These are phyloP conservation scores for Ramphastos sulfuratus DNA, from an alignment of 2,113 vertebrate species.

Conservation along the genomic window DNA sequence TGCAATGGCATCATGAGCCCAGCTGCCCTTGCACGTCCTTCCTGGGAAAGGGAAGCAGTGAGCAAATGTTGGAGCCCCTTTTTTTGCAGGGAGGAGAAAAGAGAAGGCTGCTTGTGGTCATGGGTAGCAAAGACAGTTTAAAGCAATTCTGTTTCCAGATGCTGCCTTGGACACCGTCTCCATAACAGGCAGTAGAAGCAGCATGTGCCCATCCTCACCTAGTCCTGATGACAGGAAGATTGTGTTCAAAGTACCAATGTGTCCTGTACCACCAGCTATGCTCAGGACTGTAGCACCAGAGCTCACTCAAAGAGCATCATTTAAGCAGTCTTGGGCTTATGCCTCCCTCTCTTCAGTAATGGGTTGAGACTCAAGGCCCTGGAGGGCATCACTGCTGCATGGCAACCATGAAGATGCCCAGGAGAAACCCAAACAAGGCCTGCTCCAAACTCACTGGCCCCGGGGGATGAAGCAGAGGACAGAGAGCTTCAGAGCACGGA, in stretches of 20 bases:
- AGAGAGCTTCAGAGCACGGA: background rate
- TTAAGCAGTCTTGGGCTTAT: background rate
- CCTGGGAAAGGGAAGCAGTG: background rate
- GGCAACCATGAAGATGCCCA: background rate
- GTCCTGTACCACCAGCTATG: background rate
- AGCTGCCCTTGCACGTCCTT: background rate
- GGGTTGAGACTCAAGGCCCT: background rate
- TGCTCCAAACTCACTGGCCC: background rate
- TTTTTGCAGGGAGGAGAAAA: background rate
- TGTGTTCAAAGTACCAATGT: background rate
- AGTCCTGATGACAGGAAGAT: background rate
- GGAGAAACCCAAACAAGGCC: background rate
- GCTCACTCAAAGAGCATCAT: background rate
- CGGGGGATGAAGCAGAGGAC: background rate
- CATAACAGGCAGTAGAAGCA: background rate
- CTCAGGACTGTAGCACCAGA: background rate
- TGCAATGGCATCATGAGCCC: background rate
- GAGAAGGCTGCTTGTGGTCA: background rate
- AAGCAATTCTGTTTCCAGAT: background rate
- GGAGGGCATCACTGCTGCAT: background rate
- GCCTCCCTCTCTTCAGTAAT: background rate
- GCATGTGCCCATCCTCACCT: background rate
- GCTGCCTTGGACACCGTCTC: background rate
- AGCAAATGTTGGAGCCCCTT: background rate
- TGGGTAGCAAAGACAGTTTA: background rate